Evolutionary conservation across 2,113 vertebrate species (phyloP), one percentile per base, ranked within the genome.

Genomic region (Pygoscelis adeliae): DNA sequence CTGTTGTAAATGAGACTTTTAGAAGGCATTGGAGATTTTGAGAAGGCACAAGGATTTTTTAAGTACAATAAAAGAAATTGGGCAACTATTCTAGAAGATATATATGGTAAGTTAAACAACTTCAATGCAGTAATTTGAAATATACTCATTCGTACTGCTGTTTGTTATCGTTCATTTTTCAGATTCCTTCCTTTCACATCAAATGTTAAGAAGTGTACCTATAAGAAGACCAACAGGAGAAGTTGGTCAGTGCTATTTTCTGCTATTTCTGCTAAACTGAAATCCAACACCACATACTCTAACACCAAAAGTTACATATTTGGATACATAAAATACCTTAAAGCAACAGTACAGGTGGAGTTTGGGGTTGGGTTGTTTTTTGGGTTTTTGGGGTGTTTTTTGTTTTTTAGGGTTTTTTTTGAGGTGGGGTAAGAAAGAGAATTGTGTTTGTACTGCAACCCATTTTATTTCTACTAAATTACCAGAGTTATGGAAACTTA

Each of bases 361-460:
- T 61, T 27, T 15, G 15, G 6, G 23, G 13, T 16, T 32, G 23
- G 6, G 6, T 55, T 55, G 26, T 42, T 32, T 19, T 36, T 49
- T 22, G 20, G 47, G 47, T 2, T 20, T 42, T 46, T 46, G 44
- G 44, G 46, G 46, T 47, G 6, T 49, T 71, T 52, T 70, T 59
- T 59, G 32, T 13, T 50, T 53, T 42, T 42, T 42, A 42, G 42
- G 8, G 10, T 3, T 55, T 46, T 34, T 44, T 34, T 34, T 6
- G 7, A 5, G 26, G 10, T 5, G 5, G 11, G 12, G 3, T 17
- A 8, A 18, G 44, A 18, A 46, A 5, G 9, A 29, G 5, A 23
- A 61, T 11, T 26, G 5, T 72, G 49, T n/a, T 63, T 74, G 46
- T 42, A 55, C 5, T 36, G 5, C 12, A 47, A 80, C 8, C 17